A percentile compares a stretch with the other conserved stretches of the same genome.
Evolutionary conservation across 2,888 invertebrate genomes (phyloP).

Genomic region (Drosophila neonasuta): DNA sequence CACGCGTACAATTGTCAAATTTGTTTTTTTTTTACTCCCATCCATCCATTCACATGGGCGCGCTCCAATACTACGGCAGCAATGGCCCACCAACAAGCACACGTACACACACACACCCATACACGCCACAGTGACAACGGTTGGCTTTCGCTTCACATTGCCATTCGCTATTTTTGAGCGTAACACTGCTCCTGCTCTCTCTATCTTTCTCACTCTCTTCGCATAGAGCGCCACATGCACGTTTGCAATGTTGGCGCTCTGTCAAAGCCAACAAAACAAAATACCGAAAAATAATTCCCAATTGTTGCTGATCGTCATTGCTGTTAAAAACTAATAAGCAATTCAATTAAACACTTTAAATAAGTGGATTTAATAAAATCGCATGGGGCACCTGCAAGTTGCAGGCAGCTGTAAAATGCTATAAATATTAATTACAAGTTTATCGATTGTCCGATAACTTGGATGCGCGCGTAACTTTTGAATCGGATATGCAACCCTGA

Average conservation of each 20-base stretch:
- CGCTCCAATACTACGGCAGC: slow-evolving; percentile 44
- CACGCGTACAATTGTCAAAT: slow-evolving; percentile 77
- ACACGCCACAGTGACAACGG: slow-evolving; percentile 37
- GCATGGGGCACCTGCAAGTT: slow-evolving; percentile 7
- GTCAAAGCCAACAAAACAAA: slow-evolving; percentile 1
- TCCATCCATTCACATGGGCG: slow-evolving; percentile 72
- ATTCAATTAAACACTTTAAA: neutral
- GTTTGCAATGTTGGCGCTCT: slow-evolving; percentile 32
- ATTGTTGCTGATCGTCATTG: slow-evolving; percentile 23
- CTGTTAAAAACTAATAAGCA: neutral
- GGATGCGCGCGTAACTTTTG: slow-evolving; percentile 25
- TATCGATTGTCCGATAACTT: slow-evolving; percentile 67
- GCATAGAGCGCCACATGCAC: slow-evolving; percentile 26
- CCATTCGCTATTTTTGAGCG: slow-evolving; percentile 72
- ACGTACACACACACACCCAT: slow-evolving; percentile 29
- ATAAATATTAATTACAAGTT: slow-evolving; percentile 24
- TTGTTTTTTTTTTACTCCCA: slow-evolving; percentile 71
- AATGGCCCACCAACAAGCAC: slow-evolving; percentile 34
- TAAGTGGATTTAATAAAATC: neutral
- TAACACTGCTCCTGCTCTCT: slow-evolving; percentile 38
- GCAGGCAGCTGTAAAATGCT: slow-evolving; percentile 16
- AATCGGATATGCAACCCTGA: slow-evolving; percentile 64
- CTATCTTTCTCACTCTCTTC: slow-evolving; percentile 29
- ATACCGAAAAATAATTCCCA: neutral
- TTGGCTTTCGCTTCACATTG: slow-evolving; percentile 65